Base-by-base conservation (phyloP, 2,113 vertebrate species). In the Paramisgurnus dabryanus region DNA sequence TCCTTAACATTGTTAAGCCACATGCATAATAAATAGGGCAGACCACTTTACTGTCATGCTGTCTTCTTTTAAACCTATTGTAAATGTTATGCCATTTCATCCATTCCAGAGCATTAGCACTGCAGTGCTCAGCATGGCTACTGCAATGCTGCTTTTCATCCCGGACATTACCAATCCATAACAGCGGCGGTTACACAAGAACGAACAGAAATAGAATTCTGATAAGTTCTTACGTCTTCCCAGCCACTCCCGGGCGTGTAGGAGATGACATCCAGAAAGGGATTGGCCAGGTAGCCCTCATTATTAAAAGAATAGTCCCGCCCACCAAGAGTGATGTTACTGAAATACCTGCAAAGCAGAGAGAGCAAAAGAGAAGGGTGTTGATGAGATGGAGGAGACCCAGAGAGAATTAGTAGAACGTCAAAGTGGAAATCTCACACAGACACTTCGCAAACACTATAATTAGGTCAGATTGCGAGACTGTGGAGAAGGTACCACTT, bases 241-340 rank as follows among this genome's bases (percentile, higher is more conserved):
- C 97, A 98, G 58, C 88, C 95, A 57, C 94, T 92, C 80, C 96
- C 95, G 82, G 95, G 93, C 80, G 91, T 96, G 88, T 97, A 96
- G 47, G 96, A 96, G 87, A 98, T 96, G 66, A 98, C 95, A 4
- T 96, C 96, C 63, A 98, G 89, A 49, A 95, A 95, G 11, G 97
- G 97, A 84, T 97, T 98, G 83, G 96, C 90, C 83, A 98, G 93
- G 90, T 96, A 98, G 0, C 97, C 97, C 0, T 98, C 96, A 45
- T 91, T 91, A 15, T 95, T 95, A 86, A 98, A 98, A 78, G 96
- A 97, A 83, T 97, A 98, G 73, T 98, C 97, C 72, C 94, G 91
- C 81, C 94, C 95, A 1, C 95, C 95, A 86, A 97, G 95, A 0
- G 96, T 95, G 90, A 98, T 96, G 89, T 98, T 98, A 91, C 92